phyloP scores from a whole-genome alignment of 2,888 invertebrate species.

The Amphipyra berbera region DNA sequence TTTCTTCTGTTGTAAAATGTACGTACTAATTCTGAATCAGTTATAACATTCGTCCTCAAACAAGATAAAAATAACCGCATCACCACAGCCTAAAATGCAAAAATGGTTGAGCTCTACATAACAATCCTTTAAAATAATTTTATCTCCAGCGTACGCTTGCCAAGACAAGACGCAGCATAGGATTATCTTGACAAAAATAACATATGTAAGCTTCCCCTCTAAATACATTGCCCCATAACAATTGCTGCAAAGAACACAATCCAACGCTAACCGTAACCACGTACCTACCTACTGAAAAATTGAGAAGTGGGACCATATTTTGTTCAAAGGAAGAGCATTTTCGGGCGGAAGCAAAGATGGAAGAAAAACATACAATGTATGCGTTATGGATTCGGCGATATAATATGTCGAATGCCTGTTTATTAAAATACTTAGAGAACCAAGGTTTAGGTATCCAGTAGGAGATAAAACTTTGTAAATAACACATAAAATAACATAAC shows the following conservation, averaged over 20 bases:
- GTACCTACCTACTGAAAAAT: conserved; percentile 34
- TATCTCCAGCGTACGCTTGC: conserved; percentile 8
- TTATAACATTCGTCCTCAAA: no score
- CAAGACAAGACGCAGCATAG: conserved; percentile 19
- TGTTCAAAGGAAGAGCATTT: conserved; percentile 27
- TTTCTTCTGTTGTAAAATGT: no score
- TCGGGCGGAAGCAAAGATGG: conserved; percentile 18
- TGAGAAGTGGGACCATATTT: conserved; percentile 31
- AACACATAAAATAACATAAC: no score
- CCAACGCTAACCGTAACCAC: conserved; percentile 17
- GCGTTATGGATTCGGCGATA: conserved; percentile 18
- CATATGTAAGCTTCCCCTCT: conserved; percentile 19
- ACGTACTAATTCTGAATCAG: no score
- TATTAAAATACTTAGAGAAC: no score
- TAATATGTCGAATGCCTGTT: no score
- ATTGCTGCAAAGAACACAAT: conserved; percentile 34
- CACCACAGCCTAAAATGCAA: neutral
- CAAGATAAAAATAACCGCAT: neutral
- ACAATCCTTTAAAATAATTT: conserved; percentile 21
- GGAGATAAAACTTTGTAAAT: no score
- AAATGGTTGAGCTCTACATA: neutral
- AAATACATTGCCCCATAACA: conserved; percentile 40
- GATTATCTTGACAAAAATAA: conserved; percentile 40
- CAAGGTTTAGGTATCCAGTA: no score
- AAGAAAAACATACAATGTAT: conserved; percentile 36